Percentiles rank a stretch among this genome's conserved stretches.
phyloP scores from a whole-genome alignment of 2,113 vertebrate species.

The Ploceus nigricollis region DNA sequence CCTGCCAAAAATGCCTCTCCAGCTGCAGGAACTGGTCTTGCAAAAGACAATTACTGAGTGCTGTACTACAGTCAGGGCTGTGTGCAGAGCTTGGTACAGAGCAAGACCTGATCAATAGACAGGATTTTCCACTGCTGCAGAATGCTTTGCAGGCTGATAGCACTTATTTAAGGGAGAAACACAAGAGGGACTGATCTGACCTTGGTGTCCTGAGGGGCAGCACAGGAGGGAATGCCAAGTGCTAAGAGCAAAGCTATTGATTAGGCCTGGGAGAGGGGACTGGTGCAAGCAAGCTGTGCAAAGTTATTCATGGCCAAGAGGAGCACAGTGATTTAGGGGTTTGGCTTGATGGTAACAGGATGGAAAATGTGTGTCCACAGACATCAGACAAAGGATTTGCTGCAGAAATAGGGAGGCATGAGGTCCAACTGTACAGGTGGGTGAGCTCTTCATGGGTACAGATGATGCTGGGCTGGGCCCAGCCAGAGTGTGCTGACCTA shows the following conservation, averaged over 20 bases:
- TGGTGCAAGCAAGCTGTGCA: background rate
- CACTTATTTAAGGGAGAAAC: background rate
- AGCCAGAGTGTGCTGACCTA: background rate
- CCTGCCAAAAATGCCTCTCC: background rate
- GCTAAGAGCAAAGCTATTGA: slow-evolving; percentile 46
- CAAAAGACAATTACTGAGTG: background rate
- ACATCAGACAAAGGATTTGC: background rate
- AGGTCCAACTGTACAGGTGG: background rate
- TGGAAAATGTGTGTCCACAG: background rate
- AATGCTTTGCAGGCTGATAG: background rate
- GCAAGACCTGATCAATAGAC: no score
- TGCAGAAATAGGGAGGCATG: background rate
- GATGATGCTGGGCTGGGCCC: background rate
- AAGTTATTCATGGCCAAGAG: background rate
- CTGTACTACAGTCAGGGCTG: no score
- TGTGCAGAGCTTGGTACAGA: background rate
- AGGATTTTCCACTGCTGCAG: background rate
- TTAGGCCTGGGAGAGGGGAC: background rate
- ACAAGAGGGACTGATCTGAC: background rate
- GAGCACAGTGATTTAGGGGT: background rate
- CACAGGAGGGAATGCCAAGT: slow-evolving; percentile 4
- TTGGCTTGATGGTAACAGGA: background rate
- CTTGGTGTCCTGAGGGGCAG: background rate
- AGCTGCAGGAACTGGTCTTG: background rate
- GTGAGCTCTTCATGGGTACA: background rate